These are phyloP conservation scores for Cyanoderma ruficeps DNA, from an alignment of 2,113 vertebrate species.

Conservation along the genomic window DNA sequence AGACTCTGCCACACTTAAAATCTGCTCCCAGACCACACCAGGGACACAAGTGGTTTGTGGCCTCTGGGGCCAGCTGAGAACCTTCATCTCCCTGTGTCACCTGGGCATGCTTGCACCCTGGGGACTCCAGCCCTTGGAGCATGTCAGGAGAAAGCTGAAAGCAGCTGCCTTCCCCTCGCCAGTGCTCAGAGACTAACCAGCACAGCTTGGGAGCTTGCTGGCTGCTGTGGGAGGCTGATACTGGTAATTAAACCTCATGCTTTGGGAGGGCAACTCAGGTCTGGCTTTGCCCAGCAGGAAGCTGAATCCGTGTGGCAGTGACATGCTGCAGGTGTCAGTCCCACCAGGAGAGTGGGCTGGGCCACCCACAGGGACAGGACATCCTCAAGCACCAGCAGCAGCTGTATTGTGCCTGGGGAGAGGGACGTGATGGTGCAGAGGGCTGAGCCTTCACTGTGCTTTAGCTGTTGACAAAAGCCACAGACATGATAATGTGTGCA, in stretches of 20 bases:
- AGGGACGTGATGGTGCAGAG: accelerated
- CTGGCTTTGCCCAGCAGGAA: neutral
- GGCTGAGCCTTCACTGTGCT: neutral
- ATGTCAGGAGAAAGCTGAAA: neutral
- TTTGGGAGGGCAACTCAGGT: neutral
- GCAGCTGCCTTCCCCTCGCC: neutral
- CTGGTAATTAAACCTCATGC: neutral
- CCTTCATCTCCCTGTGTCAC: neutral
- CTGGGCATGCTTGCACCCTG: neutral
- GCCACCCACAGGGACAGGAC: accelerated
- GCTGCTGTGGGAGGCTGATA: neutral
- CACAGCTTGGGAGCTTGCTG: neutral
- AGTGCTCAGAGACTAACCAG: neutral
- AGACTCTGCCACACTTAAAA: neutral
- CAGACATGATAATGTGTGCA: neutral
- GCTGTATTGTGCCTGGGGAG: neutral
- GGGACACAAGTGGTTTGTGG: neutral
- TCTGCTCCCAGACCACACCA: neutral
- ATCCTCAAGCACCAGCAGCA: neutral
- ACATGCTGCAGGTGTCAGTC: neutral
- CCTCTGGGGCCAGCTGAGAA: neutral
- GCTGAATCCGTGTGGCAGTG: accelerated
- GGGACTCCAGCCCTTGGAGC: neutral
- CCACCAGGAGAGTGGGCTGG: accelerated
- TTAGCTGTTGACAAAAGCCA: neutral